phyloP scores from a whole-genome alignment of 2,797 vertebrate genomes.

The Molothrus ater region DNA sequence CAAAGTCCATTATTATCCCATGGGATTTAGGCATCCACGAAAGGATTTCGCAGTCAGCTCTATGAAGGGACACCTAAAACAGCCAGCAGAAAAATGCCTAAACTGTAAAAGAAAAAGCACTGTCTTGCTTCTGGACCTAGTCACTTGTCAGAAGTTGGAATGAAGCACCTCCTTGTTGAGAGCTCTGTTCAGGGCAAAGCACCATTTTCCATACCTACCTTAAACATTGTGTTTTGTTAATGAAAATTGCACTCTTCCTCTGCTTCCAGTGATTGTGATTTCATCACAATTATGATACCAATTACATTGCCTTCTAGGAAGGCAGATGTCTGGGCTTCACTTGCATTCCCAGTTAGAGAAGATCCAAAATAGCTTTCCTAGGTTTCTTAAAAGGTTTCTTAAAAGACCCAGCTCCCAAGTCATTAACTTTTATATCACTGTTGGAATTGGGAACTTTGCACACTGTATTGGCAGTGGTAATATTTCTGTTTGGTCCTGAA shows the following conservation, averaged over 20 bases:
- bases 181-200: background rate
- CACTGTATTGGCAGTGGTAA: background rate
- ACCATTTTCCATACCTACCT: fast-evolving
- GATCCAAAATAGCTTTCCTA: background rate
- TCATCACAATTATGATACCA: background rate
- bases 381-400: background rate
- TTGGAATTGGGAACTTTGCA: background rate
- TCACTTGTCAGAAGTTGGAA: background rate
- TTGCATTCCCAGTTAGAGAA: background rate
- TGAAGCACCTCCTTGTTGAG: background rate
- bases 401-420: background rate
- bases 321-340: background rate
- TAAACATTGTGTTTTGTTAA: fast-evolving
- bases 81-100: background rate
- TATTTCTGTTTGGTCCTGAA: background rate
- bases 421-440: background rate
- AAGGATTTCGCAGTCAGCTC: background rate
- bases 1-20: background rate
- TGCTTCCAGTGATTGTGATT: background rate
- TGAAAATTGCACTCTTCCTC: background rate
- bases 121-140: background rate
- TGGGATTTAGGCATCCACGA: background rate
- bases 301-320: background rate
- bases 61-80: background rate
- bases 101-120: background rate